Evolutionary conservation across 1,140 invertebrate species (phyloP), one percentile per base, ranked within the genome.

Genomic region (Eriosoma lanigerum): DNA sequence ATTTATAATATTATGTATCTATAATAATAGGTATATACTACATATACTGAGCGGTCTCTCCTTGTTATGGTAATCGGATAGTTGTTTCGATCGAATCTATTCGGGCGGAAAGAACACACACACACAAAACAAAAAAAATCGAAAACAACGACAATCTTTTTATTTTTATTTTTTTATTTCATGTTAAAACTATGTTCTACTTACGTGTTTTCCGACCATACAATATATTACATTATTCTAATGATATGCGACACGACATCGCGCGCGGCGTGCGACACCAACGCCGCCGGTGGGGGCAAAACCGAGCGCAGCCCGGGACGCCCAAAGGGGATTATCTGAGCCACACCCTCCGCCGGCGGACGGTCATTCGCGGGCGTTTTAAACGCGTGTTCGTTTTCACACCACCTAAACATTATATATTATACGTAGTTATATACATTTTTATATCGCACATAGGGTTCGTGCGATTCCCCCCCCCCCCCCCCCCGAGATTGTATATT

Each of bases 361-460:
- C 46, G 75, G 75, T 78, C 75, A 78, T 78, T 78, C 75, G 75
- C 75, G 54, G 75, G 32, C 75, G 75, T 60, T 78, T 48, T 26
- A 58, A 19, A 48, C 32, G 32, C 75, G 75, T 48, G 75, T 78
- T 78, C 38, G 17, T 78, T 78, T 58, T 78, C 75, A 62, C 75
- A 78, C 75, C 68, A 29, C 46, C 68, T 72, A 29, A 17, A 32
- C 29, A 26, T 60, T 26, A 4, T 38, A 38, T 38, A 38, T 38
- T 38, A 38, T 38, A 38, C 8, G 32, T 38, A n/a, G n/a, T n/a
- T n/a, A 38, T 38, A 38, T 38, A 38, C 32, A 38, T 8, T 3
- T 38, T 38, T 38, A 38, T n/a, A n/a, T n/a, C 24, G 56, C n/a
- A 12, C n/a, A 26, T 29, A 52, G 68, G 48, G 68, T 72, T 72